Evolutionary conservation across 2,797 vertebrate genomes (phyloP).

Genomic region (Vultur gryphus): DNA sequence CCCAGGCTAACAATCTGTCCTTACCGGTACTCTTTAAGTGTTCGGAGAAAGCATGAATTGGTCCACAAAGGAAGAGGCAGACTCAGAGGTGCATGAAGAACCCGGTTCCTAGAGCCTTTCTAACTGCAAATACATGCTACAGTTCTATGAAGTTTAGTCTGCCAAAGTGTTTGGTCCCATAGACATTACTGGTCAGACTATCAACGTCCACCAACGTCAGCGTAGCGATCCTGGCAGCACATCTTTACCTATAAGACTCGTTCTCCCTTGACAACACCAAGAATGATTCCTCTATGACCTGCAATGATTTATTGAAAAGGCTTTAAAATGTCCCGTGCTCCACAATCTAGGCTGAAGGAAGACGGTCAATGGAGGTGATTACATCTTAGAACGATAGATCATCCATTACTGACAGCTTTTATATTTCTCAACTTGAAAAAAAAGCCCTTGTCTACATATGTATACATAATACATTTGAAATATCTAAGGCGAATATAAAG

Average conservation of each 20-base stretch:
- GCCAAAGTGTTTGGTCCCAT: not conserved
- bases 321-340: slow-evolving; percentile 53
- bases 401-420: slow-evolving; percentile 48
- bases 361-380: slow-evolving; percentile 63
- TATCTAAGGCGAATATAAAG: slow-evolving; percentile 56
- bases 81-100: slow-evolving; percentile 21
- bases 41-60: slow-evolving; percentile 12
- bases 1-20: not conserved
- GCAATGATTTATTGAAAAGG: slow-evolving; percentile 59
- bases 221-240: not conserved
- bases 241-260: slow-evolving; percentile 34
- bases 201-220: not conserved
- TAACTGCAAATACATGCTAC: slow-evolving; percentile 11
- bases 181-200: not conserved
- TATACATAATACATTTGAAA: slow-evolving; percentile 65
- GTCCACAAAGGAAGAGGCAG: slow-evolving; percentile 43
- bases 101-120: slow-evolving; percentile 19
- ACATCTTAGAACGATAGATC: slow-evolving; percentile 61
- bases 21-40: not conserved
- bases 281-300: slow-evolving; percentile 57
- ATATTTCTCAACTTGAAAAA: slow-evolving; percentile 37
- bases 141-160: slow-evolving; percentile 18
- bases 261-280: slow-evolving; percentile 50
- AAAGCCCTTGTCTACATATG: slow-evolving; percentile 14
- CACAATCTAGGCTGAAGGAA: slow-evolving; percentile 61